A percentile compares a stretch with the other conserved stretches of the same genome.
These are phyloP conservation scores for Antheraea pernyi DNA, from an alignment of 1,140 invertebrate species.

Conservation along the genomic window DNA sequence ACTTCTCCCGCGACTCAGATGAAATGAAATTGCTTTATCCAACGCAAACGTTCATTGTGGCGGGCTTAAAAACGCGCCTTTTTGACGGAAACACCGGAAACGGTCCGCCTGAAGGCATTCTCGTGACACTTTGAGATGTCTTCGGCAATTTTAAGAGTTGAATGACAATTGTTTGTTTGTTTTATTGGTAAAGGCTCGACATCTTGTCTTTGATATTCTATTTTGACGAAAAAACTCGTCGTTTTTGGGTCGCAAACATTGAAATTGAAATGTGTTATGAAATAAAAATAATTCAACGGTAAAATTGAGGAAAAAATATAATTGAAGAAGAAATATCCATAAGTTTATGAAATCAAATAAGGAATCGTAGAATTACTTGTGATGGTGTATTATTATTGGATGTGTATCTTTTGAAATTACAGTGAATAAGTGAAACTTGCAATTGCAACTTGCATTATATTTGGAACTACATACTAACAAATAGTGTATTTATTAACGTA, in stretches of 20 bases:
- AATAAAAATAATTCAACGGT: background rate
- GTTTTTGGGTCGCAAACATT: background rate
- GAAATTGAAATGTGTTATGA: background rate
- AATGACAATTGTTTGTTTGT: conserved; percentile 9
- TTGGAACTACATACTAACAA: no score
- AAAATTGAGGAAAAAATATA: background rate
- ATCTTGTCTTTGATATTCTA: background rate
- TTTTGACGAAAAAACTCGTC: background rate
- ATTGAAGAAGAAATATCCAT: background rate
- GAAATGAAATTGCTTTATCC: conserved; percentile 24
- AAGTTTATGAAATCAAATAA: background rate
- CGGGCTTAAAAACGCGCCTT: conserved; percentile 20
- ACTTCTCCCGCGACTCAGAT: conserved; percentile 15
- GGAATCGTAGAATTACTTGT: no score
- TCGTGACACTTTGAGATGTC: conserved; percentile 7
- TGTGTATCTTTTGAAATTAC: no score
- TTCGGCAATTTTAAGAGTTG: conserved; percentile 11
- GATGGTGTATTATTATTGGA: no score
- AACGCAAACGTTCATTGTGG: conserved; percentile 19
- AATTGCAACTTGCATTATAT: no score
- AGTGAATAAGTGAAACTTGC: no score
- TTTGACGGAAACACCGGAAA: conserved; percentile 12
- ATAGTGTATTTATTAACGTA: no score
- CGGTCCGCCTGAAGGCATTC: conserved; percentile 6
- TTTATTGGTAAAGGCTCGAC: conserved; percentile 15